Evolutionary conservation across 2,113 vertebrate genomes (phyloP).

Genomic region (Maccullochella peelii): DNA sequence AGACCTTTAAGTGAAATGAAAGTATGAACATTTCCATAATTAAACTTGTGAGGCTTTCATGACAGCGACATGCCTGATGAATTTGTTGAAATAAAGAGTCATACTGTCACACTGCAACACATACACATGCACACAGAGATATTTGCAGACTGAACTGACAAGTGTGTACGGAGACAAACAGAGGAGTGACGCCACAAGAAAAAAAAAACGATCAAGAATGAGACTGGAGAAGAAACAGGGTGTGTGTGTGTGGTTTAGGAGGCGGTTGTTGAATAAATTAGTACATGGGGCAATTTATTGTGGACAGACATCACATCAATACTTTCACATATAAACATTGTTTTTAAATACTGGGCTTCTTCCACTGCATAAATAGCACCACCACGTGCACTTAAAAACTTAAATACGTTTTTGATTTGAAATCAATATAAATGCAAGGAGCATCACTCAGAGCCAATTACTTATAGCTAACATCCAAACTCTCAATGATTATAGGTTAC

Average conservation of each 20-base stretch:
- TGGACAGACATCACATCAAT: slow-evolving; percentile 17
- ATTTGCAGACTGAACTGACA: background rate
- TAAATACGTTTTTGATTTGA: slow-evolving; percentile 14
- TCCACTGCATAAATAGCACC: background rate
- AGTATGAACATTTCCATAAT: background rate
- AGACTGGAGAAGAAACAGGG: background rate
- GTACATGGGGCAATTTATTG: background rate
- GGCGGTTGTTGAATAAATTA: background rate
- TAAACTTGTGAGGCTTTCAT: background rate
- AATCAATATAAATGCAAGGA: background rate
- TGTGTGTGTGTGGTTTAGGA: background rate
- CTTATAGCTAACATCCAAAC: background rate
- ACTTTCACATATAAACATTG: background rate
- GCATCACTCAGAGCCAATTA: slow-evolving; percentile 17
- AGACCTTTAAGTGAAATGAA: background rate
- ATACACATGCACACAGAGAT: background rate
- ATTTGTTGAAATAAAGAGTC: background rate
- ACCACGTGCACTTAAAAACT: background rate
- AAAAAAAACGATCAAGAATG: background rate
- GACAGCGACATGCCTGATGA: background rate
- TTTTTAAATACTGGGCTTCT: background rate
- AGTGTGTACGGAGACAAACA: background rate
- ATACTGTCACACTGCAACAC: background rate
- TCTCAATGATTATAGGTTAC: background rate
- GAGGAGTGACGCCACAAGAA: background rate